These are phyloP conservation scores for Ceuthmochares aereus DNA, from an alignment of 2,113 vertebrate genomes.

Conservation along the genomic window DNA sequence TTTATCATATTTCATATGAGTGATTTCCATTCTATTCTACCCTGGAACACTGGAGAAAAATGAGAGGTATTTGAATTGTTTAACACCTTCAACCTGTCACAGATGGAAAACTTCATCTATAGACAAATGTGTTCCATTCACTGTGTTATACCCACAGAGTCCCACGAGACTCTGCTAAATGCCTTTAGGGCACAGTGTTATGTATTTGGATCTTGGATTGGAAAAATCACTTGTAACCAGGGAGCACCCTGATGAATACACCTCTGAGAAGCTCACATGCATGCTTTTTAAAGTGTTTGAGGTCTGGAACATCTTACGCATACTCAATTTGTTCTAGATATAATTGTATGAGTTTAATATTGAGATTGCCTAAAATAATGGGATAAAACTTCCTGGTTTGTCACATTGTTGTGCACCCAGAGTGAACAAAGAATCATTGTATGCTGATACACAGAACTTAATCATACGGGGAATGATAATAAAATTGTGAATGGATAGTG, in stretches of 20 bases:
- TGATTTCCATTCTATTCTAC: not conserved
- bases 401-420: not conserved
- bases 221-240: not conserved
- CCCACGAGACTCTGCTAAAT: not conserved
- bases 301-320: not conserved
- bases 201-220: not conserved
- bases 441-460: not conserved
- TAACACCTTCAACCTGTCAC: not conserved
- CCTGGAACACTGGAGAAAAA: not conserved
- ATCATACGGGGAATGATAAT: not conserved
- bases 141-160: not conserved
- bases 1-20: not conserved
- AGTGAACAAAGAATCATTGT: not conserved
- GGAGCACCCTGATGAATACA: not conserved
- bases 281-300: not conserved
- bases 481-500: not conserved
- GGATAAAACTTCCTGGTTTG: not conserved
- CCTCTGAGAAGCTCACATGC: not conserved
- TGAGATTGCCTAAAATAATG: not conserved
- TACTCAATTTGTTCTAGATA: not conserved
- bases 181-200: not conserved
- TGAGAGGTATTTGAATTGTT: not conserved
- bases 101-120: not conserved
- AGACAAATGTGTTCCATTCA: not conserved
- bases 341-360: not conserved